Evolutionary conservation across 1,140 invertebrate genomes (phyloP).

Genomic region (Ceratina japonica): DNA sequence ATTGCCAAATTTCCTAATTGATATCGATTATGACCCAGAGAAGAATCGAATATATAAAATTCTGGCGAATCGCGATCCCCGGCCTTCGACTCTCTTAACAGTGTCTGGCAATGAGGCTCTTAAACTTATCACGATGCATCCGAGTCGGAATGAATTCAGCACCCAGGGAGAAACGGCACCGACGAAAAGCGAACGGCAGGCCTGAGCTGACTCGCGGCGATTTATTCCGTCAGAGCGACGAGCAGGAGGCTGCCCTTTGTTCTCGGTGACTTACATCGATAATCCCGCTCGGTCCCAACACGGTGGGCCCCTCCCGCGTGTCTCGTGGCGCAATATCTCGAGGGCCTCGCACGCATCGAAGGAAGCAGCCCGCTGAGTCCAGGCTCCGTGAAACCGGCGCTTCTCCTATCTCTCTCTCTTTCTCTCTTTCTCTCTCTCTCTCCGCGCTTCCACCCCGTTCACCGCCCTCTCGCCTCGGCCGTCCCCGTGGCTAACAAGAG

Average conservation of each 20-base stretch:
- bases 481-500: constrained; percentile 74
- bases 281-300: constrained; percentile 51
- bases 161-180: too few relatives aligned
- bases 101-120: too few relatives aligned
- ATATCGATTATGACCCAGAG: too few relatives aligned
- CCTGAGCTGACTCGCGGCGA: neutral
- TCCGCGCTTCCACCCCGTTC: neutral
- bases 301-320: constrained; percentile 34
- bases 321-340: constrained; percentile 54
- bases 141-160: too few relatives aligned
- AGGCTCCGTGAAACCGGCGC: constrained; percentile 46
- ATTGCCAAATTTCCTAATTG: too few relatives aligned
- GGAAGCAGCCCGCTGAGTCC: constrained; percentile 33
- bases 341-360: constrained; percentile 54
- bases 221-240: constrained; percentile 51
- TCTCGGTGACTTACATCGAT: constrained; percentile 64
- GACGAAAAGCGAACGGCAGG: constrained; percentile 16
- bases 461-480: constrained; percentile 24
- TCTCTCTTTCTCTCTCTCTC: neutral
- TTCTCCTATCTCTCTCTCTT: constrained; percentile 9
- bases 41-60: too few relatives aligned
- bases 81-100: too few relatives aligned
- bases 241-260: constrained; percentile 57
- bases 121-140: too few relatives aligned
- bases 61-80: too few relatives aligned